These are phyloP conservation scores for Rotaria socialis DNA, from an alignment of 2,888 invertebrate species.

Conservation along the genomic window DNA sequence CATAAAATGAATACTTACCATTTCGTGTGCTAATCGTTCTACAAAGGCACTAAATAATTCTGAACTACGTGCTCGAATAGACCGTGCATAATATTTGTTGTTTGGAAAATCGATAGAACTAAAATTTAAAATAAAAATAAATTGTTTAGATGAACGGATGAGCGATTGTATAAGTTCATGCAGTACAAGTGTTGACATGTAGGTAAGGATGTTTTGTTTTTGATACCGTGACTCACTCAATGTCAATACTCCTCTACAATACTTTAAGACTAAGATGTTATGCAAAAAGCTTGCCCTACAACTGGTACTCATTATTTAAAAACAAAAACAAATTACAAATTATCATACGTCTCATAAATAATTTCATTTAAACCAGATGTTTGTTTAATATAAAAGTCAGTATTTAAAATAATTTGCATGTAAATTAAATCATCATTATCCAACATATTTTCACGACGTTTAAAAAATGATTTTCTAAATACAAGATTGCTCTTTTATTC, in stretches of 20 bases:
- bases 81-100: background rate
- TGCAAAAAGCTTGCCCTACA: too few relatives aligned
- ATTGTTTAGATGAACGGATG: too few relatives aligned
- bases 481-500: background rate
- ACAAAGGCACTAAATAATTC: conserved; percentile 4
- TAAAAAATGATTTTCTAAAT: background rate
- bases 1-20: background rate
- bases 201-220: too few relatives aligned
- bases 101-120: background rate
- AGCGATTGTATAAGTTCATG: too few relatives aligned
- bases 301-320: background rate
- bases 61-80: background rate
- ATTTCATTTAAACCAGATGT: background rate
- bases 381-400: background rate
- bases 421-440: background rate
- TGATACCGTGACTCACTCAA: too few relatives aligned
- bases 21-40: background rate
- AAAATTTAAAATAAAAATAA: background rate
- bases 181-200: too few relatives aligned
- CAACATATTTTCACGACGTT: background rate
- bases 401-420: background rate
- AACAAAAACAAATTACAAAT: background rate
- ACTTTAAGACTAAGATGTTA: too few relatives aligned
- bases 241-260: too few relatives aligned
- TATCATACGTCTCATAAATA: background rate